phyloP scores from a whole-genome alignment of 2,797 vertebrate genomes.

The Schizopygopsis pylzovi region DNA sequence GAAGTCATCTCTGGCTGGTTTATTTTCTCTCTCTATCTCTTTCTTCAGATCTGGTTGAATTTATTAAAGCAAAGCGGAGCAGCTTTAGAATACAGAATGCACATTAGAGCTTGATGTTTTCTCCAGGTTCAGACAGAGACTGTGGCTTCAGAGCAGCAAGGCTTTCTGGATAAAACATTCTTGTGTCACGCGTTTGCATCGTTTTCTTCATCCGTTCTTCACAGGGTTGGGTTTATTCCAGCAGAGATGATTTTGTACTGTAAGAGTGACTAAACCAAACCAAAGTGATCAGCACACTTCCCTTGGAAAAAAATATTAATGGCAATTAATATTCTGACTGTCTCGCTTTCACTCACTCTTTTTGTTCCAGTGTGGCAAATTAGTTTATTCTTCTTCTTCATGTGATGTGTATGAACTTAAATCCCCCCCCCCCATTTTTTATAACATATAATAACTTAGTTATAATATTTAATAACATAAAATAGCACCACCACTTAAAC shows the following conservation, averaged over 20 bases:
- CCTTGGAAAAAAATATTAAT: no score
- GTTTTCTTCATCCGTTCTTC: slow-evolving; percentile 14
- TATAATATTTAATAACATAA: no score
- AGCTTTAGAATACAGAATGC: slow-evolving; percentile 58
- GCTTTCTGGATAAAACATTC: slow-evolving; percentile 8
- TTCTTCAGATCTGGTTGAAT: slow-evolving; percentile 58
- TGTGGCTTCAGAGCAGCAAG: slow-evolving; percentile 11
- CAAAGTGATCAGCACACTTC: not conserved
- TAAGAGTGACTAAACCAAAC: not conserved
- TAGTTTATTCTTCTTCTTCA: not conserved
- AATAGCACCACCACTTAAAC: no score
- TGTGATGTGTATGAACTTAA: not conserved
- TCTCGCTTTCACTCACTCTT: not conserved
- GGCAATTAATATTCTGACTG: no score
- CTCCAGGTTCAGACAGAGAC: slow-evolving; percentile 8
- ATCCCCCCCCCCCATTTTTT: no score
- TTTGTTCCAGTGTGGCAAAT: not conserved
- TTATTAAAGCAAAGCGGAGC: slow-evolving; percentile 66
- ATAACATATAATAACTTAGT: no score
- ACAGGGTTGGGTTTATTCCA: not conserved
- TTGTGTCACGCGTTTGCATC: not conserved
- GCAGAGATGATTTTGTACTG: not conserved
- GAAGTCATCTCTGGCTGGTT: slow-evolving; percentile 57
- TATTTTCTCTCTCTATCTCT: slow-evolving; percentile 39
- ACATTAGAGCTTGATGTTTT: slow-evolving; percentile 54